Evolutionary conservation across 1,140 invertebrate genomes (phyloP).

Genomic region (Anastrepha ludens): DNA sequence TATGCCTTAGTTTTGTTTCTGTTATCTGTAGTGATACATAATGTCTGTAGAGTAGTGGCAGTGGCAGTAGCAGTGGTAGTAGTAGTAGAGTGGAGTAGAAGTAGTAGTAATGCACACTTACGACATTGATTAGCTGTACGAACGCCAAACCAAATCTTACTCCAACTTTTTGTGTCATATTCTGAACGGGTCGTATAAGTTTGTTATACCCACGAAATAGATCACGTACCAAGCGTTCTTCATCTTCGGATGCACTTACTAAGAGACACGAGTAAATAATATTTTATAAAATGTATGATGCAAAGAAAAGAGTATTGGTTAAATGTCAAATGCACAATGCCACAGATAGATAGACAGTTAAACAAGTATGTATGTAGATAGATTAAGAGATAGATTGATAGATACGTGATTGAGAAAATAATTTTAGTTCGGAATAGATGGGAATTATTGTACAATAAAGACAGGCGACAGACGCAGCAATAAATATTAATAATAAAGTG

Average conservation of each 20-base stretch:
- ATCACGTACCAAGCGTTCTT: conserved; percentile 95
- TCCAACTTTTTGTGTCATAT: conserved; percentile 97
- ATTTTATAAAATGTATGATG: conserved; percentile 49
- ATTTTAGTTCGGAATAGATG: not conserved
- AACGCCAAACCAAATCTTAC: conserved; percentile 97
- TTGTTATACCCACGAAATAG: conserved; percentile 99
- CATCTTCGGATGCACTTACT: conserved; percentile 84
- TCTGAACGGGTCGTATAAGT: conserved; percentile 97
- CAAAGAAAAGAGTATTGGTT: conserved; percentile 29
- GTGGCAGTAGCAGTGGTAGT: conserved; percentile 50
- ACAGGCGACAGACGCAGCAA: no score
- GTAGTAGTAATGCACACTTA: conserved; percentile 78
- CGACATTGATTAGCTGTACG: conserved; percentile 99
- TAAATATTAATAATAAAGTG: no score
- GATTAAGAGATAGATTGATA: conserved; percentile 14
- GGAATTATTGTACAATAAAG: not conserved
- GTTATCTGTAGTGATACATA: not conserved
- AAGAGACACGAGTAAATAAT: conserved; percentile 55
- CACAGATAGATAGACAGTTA: conserved; percentile 49
- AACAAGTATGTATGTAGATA: conserved; percentile 33
- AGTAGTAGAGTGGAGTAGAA: conserved; percentile 27
- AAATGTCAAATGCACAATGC: conserved; percentile 41
- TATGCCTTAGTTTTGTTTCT: not conserved
- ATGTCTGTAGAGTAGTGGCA: conserved; percentile 1
- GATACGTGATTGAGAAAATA: not conserved